Evolutionary conservation across 2,888 invertebrate species (phyloP), one percentile per base, ranked within the genome.

Genomic region (Trachelus troglodyta): DNA sequence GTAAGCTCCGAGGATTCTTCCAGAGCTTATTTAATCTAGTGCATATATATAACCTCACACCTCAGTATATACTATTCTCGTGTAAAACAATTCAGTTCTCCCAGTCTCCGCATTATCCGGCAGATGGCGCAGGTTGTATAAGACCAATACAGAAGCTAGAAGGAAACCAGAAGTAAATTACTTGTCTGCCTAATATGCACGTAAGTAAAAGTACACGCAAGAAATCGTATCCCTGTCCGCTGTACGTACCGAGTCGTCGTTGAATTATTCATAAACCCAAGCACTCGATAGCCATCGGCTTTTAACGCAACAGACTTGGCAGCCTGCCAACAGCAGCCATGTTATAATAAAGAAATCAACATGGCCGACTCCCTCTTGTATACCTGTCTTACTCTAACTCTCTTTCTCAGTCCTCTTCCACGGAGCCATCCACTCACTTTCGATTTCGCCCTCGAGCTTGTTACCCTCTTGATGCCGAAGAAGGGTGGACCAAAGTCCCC

Each of bases 301-400:
- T 83, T 87, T 85, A 86, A 86, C 81, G 85, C 84, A 83, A 87
- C 86, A 85, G 85, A 87, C 85, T 88, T 85, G 84, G 86, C 84
- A 82, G 86, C 86, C 87, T 89, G 90, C 89, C 90, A 90, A 86
- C 89, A 90, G 90, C 91, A 90, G 91, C 91, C 90, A 89, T 90
- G 87, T 87, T 89, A 89, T 87, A 88, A 90, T 89, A 89, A 89
- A 90, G 90, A 90, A 90, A 90, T 90, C 90, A 91, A 90, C 91
- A 91, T 91, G 91, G 91, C 91, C 88, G 71, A 86, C 85, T 79
- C 82, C 81, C 40, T 40, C 40, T 40, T 15, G 6, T 40, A 40
- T 40, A 40, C 40, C 79, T 75, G 79, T 75, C 69, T 77, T 75
- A 77, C 33, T 40, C 35, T 40, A 56, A 35, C 83, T 81, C 78